Evolutionary conservation across 2,888 invertebrate species (phyloP).

Genomic region (Dryobotodes eremita): DNA sequence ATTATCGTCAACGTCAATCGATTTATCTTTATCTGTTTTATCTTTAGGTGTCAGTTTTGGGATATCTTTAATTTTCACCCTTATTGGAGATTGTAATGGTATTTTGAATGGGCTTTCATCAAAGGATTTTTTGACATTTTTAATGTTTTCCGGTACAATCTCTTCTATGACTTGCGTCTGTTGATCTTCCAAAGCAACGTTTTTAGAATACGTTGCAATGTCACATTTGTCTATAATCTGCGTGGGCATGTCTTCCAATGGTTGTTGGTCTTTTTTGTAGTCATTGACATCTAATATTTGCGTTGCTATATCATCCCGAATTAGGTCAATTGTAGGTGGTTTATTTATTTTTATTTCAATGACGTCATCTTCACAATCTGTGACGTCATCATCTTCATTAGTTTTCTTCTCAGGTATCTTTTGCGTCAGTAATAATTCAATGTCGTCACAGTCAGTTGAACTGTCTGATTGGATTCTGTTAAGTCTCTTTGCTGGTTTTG

Average conservation of each 20-base stretch:
- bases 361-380: conserved; percentile 77
- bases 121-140: conserved; percentile 42
- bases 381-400: conserved; percentile 72
- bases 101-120: conserved; percentile 82
- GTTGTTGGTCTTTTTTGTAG: conserved; percentile 38
- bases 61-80: conserved; percentile 76
- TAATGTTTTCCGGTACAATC: conserved; percentile 52
- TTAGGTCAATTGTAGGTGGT: conserved; percentile 29
- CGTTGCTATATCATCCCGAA: conserved; percentile 69
- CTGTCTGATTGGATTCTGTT: conserved; percentile 69
- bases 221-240: conserved; percentile 72
- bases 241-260: conserved; percentile 77
- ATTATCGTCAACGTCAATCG: conserved; percentile 69
- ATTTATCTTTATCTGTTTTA: conserved; percentile 52
- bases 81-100: conserved; percentile 77
- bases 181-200: conserved; percentile 73
- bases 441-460: conserved; percentile 73
- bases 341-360: conserved; percentile 63
- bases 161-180: conserved; percentile 78
- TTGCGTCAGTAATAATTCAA: conserved; percentile 68
- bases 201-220: conserved; percentile 30
- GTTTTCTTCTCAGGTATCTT: conserved; percentile 57
- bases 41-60: conserved; percentile 60
- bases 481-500: conserved; percentile 54
- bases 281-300: conserved; percentile 69